Conservation (phyloP, 2,888 invertebrate genomes). For the Drosophila anceps region DNA sequence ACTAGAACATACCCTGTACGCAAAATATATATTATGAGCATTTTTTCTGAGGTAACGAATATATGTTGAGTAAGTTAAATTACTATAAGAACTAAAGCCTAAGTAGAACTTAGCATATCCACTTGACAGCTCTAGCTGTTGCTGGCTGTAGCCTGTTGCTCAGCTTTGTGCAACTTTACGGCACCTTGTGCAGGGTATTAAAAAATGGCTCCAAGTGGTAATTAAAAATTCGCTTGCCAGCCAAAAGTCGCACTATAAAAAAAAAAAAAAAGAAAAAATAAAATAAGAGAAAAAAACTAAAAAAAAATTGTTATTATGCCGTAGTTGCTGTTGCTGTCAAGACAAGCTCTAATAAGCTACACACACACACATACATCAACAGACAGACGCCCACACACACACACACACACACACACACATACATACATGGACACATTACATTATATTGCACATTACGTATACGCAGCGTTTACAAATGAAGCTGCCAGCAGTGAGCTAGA, state of each 20-base stretch:
- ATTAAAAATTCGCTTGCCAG: slow-evolving; percentile 63
- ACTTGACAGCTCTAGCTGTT: background rate
- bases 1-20: background rate
- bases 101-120: no score
- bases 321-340: slow-evolving; percentile 51
- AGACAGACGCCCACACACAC: slow-evolving; percentile 22
- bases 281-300: slow-evolving; percentile 19
- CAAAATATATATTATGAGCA: no score
- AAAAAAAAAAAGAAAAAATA: slow-evolving; percentile 9
- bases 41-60: background rate
- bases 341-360: slow-evolving; percentile 61
- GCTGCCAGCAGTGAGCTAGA: slow-evolving; percentile 48
- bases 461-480: slow-evolving; percentile 73
- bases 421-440: slow-evolving; percentile 9
- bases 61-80: no score
- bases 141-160: slow-evolving; percentile 10
- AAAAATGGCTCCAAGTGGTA: slow-evolving; percentile 44
- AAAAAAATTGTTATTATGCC: slow-evolving; percentile 54
- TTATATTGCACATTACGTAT: slow-evolving; percentile 64
- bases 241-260: slow-evolving; percentile 41
- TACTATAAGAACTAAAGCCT: no score
- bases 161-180: background rate
- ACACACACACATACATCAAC: slow-evolving; percentile 24
- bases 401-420: slow-evolving; percentile 23
- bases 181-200: slow-evolving; percentile 36